Evolutionary conservation across 2,797 vertebrate genomes (phyloP).

Genomic region (Paratrypauchen microcephalus): DNA sequence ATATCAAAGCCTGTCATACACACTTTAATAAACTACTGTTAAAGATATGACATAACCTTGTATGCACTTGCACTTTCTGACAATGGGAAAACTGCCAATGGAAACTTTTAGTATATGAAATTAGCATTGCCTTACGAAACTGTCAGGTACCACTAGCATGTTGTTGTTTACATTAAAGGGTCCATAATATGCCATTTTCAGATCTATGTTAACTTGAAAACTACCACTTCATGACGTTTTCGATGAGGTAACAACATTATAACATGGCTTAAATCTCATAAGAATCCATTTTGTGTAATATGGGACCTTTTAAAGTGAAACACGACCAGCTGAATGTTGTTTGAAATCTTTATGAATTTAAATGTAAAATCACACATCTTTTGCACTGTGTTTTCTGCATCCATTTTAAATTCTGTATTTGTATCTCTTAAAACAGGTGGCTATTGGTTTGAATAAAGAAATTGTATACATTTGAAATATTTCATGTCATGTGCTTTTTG

Average conservation of each 20-base stretch:
- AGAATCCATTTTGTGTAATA: too few relatives aligned
- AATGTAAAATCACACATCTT: neutral
- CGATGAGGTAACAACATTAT: too few relatives aligned
- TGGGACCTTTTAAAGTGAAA: too few relatives aligned
- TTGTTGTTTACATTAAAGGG: too few relatives aligned
- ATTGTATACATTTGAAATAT: neutral
- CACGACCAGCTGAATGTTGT: neutral
- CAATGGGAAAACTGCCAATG: slow-evolving; percentile 11
- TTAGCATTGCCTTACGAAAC: slow-evolving; percentile 12
- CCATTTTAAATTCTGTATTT: neutral
- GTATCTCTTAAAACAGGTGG: neutral
- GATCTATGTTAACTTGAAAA: too few relatives aligned
- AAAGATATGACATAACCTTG: neutral
- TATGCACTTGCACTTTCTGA: neutral
- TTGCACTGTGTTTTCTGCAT: neutral
- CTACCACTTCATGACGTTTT: too few relatives aligned
- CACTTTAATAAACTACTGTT: too few relatives aligned
- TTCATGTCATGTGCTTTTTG: neutral
- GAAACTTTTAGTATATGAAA: slow-evolving; percentile 51
- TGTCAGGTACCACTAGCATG: neutral
- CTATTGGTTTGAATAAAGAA: neutral
- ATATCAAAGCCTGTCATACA: too few relatives aligned
- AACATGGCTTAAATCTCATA: too few relatives aligned
- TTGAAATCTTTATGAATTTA: neutral
- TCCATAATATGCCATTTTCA: too few relatives aligned